A percentile compares a stretch with the other conserved stretches of the same genome.
Evolutionary conservation across 2,888 invertebrate species (phyloP).

Genomic region (Meiosimyza platycephala): DNA sequence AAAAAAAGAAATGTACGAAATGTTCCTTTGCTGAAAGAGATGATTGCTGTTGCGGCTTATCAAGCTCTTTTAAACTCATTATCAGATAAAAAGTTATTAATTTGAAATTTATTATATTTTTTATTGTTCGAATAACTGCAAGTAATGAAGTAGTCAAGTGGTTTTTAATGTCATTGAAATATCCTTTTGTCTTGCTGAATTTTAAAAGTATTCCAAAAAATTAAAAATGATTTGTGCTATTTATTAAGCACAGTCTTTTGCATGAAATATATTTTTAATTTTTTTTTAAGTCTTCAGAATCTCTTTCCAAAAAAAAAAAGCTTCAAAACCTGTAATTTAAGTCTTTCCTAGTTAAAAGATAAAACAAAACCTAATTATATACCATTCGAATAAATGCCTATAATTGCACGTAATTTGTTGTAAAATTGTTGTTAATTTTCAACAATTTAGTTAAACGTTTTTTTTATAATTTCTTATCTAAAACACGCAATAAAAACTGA

Average conservation of each 20-base stretch:
- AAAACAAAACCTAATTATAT: no score
- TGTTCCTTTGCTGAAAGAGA: constrained; percentile 1
- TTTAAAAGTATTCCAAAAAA: no score
- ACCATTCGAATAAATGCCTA: neutral
- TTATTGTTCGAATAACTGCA: neutral
- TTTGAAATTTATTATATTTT: constrained; percentile 27
- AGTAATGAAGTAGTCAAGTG: constrained; percentile 22
- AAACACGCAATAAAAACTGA: no score
- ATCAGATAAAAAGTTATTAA: constrained; percentile 25
- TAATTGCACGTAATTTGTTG: neutral
- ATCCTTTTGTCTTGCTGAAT: no score
- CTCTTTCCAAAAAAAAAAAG: no score
- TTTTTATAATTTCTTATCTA: neutral
- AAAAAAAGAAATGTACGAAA: neutral
- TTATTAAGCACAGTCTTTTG: no score
- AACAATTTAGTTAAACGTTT: constrained; percentile 6
- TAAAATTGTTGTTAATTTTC: constrained; percentile 8
- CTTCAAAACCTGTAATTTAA: no score
- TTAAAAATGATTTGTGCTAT: no score
- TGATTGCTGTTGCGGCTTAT: constrained; percentile 6
- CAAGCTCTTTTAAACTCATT: neutral
- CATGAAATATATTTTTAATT: no score
- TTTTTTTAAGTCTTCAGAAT: no score
- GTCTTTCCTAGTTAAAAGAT: no score
- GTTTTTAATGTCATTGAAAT: no score